These are phyloP conservation scores for Drosophila neotestacea DNA, from an alignment of 2,888 invertebrate genomes.

Conservation along the genomic window DNA sequence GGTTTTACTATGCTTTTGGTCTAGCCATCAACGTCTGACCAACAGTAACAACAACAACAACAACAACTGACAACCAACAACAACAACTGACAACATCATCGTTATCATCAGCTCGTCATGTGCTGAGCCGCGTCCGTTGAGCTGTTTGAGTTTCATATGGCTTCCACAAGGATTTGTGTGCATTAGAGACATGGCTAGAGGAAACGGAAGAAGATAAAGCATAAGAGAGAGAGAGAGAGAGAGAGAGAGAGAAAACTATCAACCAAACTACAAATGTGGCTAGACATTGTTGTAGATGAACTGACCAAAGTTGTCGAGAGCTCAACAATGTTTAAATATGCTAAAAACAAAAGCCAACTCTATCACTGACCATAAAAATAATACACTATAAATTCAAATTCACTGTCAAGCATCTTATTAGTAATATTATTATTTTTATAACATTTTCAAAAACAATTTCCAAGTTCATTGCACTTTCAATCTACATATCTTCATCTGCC, in stretches of 20 bases:
- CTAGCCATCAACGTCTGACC: slow-evolving; percentile 49
- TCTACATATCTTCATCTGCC: slow-evolving; percentile 46
- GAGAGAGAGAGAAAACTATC: slow-evolving; percentile 1
- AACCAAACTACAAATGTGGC: slow-evolving; percentile 23
- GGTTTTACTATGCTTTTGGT: slow-evolving; percentile 41
- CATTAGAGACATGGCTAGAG: slow-evolving; percentile 33
- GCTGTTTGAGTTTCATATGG: slow-evolving; percentile 72
- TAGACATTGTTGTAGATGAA: slow-evolving; percentile 28
- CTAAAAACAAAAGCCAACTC: neutral
- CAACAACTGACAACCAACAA: slow-evolving; percentile 18
- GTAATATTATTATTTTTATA: slow-evolving; percentile 30
- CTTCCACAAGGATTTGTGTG: slow-evolving; percentile 74
- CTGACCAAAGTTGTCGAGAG: slow-evolving; percentile 31
- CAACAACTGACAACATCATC: slow-evolving; percentile 65
- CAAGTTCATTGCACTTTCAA: slow-evolving; percentile 28
- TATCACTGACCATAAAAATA: neutral
- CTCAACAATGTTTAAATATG: neutral
- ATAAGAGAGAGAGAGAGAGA: neutral
- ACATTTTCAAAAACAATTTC: slow-evolving; percentile 21
- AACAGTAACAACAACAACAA: slow-evolving; percentile 26
- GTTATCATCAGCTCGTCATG: slow-evolving; percentile 71
- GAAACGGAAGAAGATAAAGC: neutral
- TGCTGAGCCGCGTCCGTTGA: slow-evolving; percentile 41
- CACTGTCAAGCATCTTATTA: slow-evolving; percentile 17
- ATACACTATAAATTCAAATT: neutral